phyloP scores from a whole-genome alignment of 2,797 vertebrate species.

The Cossypha niveicapilla region DNA sequence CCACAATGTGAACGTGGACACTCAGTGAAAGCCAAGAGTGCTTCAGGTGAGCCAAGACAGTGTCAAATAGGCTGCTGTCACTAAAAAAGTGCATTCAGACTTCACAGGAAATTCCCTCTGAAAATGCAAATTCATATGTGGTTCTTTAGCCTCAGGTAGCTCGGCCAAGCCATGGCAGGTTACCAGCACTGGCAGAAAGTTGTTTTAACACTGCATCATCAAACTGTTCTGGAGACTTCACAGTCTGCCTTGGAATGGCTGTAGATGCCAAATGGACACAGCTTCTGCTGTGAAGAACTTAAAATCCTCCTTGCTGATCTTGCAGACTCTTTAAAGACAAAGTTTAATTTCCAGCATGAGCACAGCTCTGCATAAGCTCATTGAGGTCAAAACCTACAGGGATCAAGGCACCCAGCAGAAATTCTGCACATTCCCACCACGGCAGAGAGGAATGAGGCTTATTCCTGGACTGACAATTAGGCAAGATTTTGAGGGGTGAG shows the following conservation, averaged over 20 bases:
- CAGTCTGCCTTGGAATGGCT: neutral
- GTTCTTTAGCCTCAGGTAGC: neutral
- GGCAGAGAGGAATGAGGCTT: neutral
- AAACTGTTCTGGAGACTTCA: neutral
- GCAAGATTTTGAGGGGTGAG: neutral
- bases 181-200: neutral
- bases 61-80: neutral
- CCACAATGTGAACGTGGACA: neutral
- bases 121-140: neutral
- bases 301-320: neutral
- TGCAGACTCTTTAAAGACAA: neutral
- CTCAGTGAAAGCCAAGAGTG: neutral
- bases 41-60: neutral
- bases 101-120: neutral
- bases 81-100: neutral
- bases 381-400: neutral
- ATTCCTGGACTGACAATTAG: neutral
- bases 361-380: neutral
- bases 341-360: neutral
- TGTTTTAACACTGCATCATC: neutral
- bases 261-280: neutral
- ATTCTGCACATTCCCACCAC: neutral
- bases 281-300: neutral
- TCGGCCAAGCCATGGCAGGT: neutral
- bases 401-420: neutral